These are phyloP conservation scores for Semotilus atromaculatus DNA, from an alignment of 2,797 vertebrate species.

Conservation along the genomic window DNA sequence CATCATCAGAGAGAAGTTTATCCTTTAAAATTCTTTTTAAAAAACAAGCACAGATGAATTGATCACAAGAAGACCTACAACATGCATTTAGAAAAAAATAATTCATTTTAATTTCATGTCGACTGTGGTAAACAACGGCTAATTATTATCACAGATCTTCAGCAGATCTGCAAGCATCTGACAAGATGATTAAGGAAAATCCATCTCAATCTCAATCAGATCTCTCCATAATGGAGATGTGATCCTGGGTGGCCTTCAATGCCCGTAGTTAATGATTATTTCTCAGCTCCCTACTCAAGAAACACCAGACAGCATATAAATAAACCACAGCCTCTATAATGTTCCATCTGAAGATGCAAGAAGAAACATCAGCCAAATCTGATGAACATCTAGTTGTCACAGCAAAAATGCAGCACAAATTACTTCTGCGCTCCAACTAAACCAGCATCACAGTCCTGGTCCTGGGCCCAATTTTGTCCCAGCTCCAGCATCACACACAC, in stretches of 20 bases:
- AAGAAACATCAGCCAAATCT: conserved; percentile 4
- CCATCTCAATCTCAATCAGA: neutral
- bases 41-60: neutral
- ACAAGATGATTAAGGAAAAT: neutral
- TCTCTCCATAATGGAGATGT: neutral
- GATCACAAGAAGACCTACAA: neutral
- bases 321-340: neutral
- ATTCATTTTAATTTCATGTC: neutral
- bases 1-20: neutral
- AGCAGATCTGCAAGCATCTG: neutral
- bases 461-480: neutral
- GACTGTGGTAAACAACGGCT: neutral
- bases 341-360: neutral
- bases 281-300: conserved; percentile 15
- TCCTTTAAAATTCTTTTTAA: neutral
- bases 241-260: neutral
- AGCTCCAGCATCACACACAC: conserved; percentile 68
- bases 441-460: neutral
- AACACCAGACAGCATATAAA: neutral
- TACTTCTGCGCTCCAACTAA: neutral
- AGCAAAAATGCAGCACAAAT: neutral
- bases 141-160: neutral
- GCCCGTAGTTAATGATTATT: neutral
- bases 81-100: neutral
- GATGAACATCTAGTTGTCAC: neutral